Evolutionary conservation across 2,797 vertebrate genomes (phyloP).

Genomic region (Lerista edwardsae): DNA sequence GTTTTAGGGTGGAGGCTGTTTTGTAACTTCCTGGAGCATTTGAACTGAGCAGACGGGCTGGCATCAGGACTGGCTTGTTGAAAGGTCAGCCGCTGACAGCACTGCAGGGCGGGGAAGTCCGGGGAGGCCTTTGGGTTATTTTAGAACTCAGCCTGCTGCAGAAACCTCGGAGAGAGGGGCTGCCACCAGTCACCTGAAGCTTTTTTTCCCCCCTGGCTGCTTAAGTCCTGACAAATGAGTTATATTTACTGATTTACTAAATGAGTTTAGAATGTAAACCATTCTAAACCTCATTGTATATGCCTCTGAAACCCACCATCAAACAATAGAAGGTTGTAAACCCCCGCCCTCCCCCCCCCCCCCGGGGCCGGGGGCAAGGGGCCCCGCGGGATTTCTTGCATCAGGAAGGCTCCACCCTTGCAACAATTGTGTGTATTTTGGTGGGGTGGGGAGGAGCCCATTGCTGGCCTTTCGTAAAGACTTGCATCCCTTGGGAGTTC

Average conservation of each 20-base stretch:
- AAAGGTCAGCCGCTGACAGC: slow-evolving; percentile 27
- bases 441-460: background rate
- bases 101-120: rapidly evolving
- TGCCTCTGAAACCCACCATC: background rate
- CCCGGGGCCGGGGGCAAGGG: too few relatives aligned
- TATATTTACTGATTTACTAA: too few relatives aligned
- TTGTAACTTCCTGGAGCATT: slow-evolving; percentile 68
- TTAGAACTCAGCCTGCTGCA: background rate
- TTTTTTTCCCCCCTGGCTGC: background rate
- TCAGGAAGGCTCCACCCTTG: background rate
- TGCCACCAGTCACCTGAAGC: background rate
- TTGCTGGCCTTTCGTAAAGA: slow-evolving; percentile 11
- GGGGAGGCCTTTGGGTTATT: background rate
- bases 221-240: background rate
- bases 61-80: background rate
- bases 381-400: background rate
- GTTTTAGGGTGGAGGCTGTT: slow-evolving; percentile 43
- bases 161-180: rapidly evolving
- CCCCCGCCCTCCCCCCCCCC: too few relatives aligned
- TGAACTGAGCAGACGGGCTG: slow-evolving; percentile 3
- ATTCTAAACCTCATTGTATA: background rate
- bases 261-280: too few relatives aligned
- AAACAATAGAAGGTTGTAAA: rapidly evolving
- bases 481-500: slow-evolving; percentile 25
- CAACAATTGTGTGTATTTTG: slow-evolving; percentile 19